Evolutionary conservation across 2,888 invertebrate species (phyloP), one percentile per base, ranked within the genome.

Genomic region (Scaptodrosophila latifasciaeformis): DNA sequence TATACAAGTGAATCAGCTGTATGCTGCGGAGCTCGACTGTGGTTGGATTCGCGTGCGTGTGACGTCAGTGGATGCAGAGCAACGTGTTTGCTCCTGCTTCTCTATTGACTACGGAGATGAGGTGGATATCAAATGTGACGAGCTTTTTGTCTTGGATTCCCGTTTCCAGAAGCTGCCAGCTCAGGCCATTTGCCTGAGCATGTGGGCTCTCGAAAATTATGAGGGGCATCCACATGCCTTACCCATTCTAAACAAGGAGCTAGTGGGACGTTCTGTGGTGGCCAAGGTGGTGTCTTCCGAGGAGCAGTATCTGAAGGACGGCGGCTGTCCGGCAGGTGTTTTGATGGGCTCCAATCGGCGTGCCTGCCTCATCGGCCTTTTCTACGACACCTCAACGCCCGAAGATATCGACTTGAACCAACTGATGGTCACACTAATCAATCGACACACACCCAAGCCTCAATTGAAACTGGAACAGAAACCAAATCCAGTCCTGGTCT

Each of bases 91-190:
- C 17, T 82, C 87, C 7, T 92, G 92, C 48, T 92, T 92, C 67
- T 90, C 93, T 59, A 91, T 94, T 7, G 95, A 95, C 84, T 90
- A 89, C 63, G 94, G 94, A 0, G 93, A 92, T 65, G 91, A 90
- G 59, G 91, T 90, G 42, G 82, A 84, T 12, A 88, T 92, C 18
- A 68, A 86, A 2, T 84, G 88, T 9, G 82, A 87, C 19, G 87
- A 89, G 55, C 87, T 95, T 19, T 90, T 88, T 66, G 87, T 89
- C 19, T 87, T 92, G 45, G 90, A 90, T 55, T 88, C 90, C 1
- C 88, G 90, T 57, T 94, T 93, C 75, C 88, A 91, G 9, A 85
- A 84, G 46, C 84, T 92, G 17, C 90, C 93, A 12, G 90, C 92
- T 0, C 94, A 94, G 88, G 93, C 92, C 18, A 88, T 93, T 54